Conservation (phyloP, 2,797 vertebrate genomes). For the Orestias chungarensis region DNA sequence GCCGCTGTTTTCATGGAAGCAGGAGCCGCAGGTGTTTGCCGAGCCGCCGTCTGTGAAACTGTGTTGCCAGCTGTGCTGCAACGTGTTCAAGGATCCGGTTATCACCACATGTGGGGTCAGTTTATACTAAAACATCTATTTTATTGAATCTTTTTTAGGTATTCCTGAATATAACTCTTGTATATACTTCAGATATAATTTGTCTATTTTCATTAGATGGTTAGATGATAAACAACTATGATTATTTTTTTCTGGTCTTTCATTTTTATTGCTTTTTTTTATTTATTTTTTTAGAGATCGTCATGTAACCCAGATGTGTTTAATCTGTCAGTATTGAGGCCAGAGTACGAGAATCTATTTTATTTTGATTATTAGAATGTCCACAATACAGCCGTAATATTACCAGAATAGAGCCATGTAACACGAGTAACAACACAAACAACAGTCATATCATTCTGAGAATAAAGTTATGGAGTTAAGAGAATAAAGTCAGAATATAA, state of each 20-base stretch:
- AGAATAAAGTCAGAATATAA: too few species aligned
- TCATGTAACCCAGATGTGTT: not conserved
- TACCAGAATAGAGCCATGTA: too few species aligned
- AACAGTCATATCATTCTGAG: too few species aligned
- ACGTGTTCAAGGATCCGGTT: slow-evolving; percentile 96
- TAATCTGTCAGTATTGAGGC: too few species aligned
- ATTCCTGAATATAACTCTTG: not conserved
- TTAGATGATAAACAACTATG: not conserved
- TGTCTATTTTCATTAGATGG: not conserved
- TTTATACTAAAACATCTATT: slow-evolving; percentile 1
- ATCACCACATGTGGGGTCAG: slow-evolving; percentile 99
- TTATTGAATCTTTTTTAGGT: not conserved
- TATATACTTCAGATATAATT: too few species aligned
- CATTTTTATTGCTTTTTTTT: not conserved
- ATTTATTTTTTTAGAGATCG: too few species aligned
- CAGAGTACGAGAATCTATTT: too few species aligned
- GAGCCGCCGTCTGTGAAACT: slow-evolving; percentile 97
- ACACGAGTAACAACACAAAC: too few species aligned
- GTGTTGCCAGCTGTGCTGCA: slow-evolving; percentile 97
- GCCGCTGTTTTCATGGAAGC: slow-evolving; percentile 21
- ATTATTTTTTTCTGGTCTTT: not conserved
- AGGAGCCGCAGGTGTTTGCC: slow-evolving; percentile 97
- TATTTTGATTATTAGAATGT: not conserved
- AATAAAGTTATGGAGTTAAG: too few species aligned
- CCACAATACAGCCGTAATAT: too few species aligned